Evolutionary conservation across 1,140 invertebrate genomes (phyloP).

Genomic region (Eriocheir sinensis): DNA sequence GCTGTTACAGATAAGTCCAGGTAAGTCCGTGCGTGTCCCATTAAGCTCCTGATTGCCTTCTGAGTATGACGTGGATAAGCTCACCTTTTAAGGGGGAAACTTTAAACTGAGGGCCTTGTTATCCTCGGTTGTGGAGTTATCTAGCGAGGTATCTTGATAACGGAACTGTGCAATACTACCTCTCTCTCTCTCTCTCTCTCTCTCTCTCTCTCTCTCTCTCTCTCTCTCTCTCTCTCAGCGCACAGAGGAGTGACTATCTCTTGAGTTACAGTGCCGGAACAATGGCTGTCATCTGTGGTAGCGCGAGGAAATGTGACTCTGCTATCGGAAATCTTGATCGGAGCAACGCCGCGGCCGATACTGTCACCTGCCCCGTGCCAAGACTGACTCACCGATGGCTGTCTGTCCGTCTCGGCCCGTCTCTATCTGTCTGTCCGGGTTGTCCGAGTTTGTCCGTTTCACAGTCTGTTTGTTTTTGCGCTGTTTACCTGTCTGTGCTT

Average conservation of each 20-base stretch:
- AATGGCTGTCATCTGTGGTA: constrained; percentile 1
- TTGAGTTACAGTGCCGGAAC: not conserved
- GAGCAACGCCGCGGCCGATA: not conserved
- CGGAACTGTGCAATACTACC: too few relatives aligned
- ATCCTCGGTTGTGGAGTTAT: not conserved
- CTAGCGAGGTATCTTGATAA: not conserved
- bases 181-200: too few relatives aligned
- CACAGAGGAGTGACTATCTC: not conserved
- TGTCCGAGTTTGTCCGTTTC: too few relatives aligned
- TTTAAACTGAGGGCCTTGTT: constrained; percentile 3
- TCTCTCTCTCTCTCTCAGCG: too few relatives aligned
- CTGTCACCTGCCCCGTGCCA: constrained; percentile 7
- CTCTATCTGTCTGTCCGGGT: too few relatives aligned
- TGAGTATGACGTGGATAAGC: not conserved
- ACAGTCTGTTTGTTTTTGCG: too few relatives aligned
- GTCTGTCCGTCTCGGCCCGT: too few relatives aligned
- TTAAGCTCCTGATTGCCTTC: not conserved
- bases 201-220: too few relatives aligned
- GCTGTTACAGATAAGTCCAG: too few relatives aligned
- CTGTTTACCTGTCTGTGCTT: too few relatives aligned
- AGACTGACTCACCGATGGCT: not conserved
- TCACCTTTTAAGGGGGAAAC: not conserved
- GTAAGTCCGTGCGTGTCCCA: not conserved
- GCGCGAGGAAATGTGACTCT: not conserved
- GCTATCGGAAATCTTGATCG: not conserved